Evolutionary conservation across 2,113 vertebrate species (phyloP), one percentile per base, ranked within the genome.

Genomic region (Bubo scandiacus): DNA sequence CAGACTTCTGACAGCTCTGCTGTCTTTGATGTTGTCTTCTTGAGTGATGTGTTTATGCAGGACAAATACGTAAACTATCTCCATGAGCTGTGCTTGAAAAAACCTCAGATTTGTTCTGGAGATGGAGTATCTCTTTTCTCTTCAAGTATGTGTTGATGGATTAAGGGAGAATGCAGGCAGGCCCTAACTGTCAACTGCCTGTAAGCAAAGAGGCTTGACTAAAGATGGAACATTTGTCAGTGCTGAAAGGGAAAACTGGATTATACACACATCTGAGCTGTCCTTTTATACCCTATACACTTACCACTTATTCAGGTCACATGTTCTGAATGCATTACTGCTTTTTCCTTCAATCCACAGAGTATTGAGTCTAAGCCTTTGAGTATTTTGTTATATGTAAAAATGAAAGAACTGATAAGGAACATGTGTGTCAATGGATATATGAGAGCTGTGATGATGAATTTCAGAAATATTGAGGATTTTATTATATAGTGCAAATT

Each of bases 141-240:
- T 77, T 85, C 68, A 86, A 90, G 62, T 74, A 71, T 81, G 32
- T 94, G 82, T 79, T 98, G 91, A 97, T 92, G 71, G 93, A 96
- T 96, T 83, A 91, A 94, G 80, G 40, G 55, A 95, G 88, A 96
- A 87, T 85, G 70, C 27, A 81, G 90, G 57, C 40, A 91, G 55
- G 62, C 61, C 89, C 66, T 92, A 61, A 34, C 47, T 94, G 78
- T 94, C 75, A 86, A 10, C 88, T 91, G 62, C 80, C 18, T 92
- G 30, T 88, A 88, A 95, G 72, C n/a, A 71, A 86, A 77, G 65
- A 65, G 22, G 27, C 42, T 77, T 92, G 75, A 74, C 86, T 94
- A 25, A 90, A 77, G 40, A 26, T 10, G 81, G 25, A 63, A 15
- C 25, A 49, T 81, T 85, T 93, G 34, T 81, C 32, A 40, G 55